Evolutionary conservation across 2,113 vertebrate genomes (phyloP).

Genomic region (Phalacrocorax brasilianus): DNA sequence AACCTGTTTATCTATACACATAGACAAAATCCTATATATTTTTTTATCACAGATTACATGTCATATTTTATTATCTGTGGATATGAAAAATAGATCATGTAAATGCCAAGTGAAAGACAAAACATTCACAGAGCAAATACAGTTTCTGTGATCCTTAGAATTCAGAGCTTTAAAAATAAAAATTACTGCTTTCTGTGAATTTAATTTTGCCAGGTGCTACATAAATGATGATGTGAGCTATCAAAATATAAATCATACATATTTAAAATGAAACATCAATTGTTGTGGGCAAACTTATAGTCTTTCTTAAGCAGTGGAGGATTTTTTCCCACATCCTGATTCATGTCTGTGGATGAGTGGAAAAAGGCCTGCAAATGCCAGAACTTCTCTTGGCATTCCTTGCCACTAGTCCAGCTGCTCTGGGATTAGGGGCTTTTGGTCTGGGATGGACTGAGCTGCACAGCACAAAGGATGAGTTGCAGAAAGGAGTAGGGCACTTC

Average conservation of each 20-base stretch:
- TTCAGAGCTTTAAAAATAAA: not conserved
- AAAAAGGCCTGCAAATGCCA: not conserved
- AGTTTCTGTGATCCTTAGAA: not conserved
- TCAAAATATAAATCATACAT: not conserved
- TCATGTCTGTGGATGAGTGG: not conserved
- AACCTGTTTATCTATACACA: not conserved
- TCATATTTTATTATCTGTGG: not conserved
- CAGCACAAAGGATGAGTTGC: not conserved
- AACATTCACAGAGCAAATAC: not conserved
- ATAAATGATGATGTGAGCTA: not conserved
- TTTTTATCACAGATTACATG: not conserved
- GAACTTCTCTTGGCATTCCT: not conserved
- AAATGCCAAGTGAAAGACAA: not conserved
- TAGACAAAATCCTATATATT: not conserved
- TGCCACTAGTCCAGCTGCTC: not conserved
- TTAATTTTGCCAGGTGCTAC: not conserved
- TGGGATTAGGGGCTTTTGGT: not conserved
- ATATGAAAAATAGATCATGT: not conserved
- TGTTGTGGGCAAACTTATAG: not conserved
- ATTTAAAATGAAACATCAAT: not conserved
- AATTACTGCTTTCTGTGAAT: not conserved
- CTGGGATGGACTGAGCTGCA: not conserved
- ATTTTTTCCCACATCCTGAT: not conserved
- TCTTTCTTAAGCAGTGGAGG: not conserved
- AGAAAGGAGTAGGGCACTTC: not conserved